These are phyloP conservation scores for Nasonia longicornis DNA, from an alignment of 1,140 invertebrate species.

Conservation along the genomic window DNA sequence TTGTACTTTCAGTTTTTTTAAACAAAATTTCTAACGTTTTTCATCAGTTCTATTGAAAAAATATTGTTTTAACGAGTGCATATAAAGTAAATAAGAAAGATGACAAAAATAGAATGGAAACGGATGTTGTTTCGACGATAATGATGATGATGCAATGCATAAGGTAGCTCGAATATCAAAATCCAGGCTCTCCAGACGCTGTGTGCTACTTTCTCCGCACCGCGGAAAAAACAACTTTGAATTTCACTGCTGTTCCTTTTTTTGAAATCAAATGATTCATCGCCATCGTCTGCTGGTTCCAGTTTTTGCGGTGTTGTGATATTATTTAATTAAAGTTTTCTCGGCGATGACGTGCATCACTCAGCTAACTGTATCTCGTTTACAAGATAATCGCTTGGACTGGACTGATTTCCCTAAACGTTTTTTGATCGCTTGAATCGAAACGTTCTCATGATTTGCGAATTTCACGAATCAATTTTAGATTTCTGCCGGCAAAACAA, in stretches of 20 bases:
- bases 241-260: not conserved
- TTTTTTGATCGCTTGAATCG: not conserved
- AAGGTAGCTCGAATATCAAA: conserved; percentile 12
- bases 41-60: not conserved
- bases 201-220: not conserved
- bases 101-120: not conserved
- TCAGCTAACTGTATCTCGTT: not conserved
- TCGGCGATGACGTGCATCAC: too few species aligned
- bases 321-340: too few species aligned
- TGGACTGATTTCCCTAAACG: not conserved
- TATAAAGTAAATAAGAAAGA: not conserved
- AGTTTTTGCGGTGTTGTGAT: too few species aligned
- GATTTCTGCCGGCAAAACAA: not conserved
- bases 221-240: not conserved
- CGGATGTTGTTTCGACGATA: conserved; percentile 2
- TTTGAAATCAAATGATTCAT: not conserved
- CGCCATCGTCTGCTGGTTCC: too few species aligned
- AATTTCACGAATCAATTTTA: conserved; percentile 13
- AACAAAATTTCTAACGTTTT: not conserved
- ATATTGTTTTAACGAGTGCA: not conserved
- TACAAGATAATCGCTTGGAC: not conserved
- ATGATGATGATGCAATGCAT: not conserved
- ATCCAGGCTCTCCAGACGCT: not conserved
- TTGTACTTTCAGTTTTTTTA: too few species aligned
- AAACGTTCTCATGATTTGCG: not conserved